Conservation (phyloP, 1,140 invertebrate species). For the Scaptomyza hsui region DNA sequence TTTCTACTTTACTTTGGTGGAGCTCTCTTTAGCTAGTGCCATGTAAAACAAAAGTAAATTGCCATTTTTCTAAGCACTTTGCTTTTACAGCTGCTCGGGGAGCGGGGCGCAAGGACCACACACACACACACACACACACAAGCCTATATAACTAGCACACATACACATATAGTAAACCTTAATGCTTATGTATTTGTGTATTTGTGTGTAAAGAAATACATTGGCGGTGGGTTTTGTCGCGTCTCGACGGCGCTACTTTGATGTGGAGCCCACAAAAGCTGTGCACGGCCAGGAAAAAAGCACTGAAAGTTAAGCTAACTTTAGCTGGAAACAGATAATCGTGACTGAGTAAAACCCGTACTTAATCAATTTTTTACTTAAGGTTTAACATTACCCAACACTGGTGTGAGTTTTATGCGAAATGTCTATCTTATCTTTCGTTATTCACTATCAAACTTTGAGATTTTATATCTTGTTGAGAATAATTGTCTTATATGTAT, state of each 20-base stretch:
- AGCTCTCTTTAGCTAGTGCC: conserved; percentile 9
- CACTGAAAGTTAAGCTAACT: background rate
- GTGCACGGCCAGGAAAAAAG: conserved; percentile 10
- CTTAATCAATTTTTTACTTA: too few species aligned
- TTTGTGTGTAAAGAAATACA: background rate
- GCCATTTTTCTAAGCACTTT: conserved; percentile 73
- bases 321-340: too few species aligned
- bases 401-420: too few species aligned
- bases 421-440: too few species aligned
- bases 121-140: conserved; percentile 9
- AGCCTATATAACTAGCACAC: conserved; percentile 25
- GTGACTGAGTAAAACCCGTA: too few species aligned
- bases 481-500: too few species aligned
- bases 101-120: conserved; percentile 16
- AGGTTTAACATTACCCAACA: too few species aligned
- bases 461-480: too few species aligned
- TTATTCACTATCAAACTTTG: too few species aligned
- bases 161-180: conserved; percentile 4
- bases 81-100: conserved; percentile 58
- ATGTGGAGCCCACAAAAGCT: conserved; percentile 18
- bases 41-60: conserved; percentile 76
- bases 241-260: conserved; percentile 55
- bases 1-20: background rate
- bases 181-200: too few species aligned
- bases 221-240: conserved; percentile 43